phyloP scores from a whole-genome alignment of 2,113 vertebrate genomes.

The Butorides virescens region DNA sequence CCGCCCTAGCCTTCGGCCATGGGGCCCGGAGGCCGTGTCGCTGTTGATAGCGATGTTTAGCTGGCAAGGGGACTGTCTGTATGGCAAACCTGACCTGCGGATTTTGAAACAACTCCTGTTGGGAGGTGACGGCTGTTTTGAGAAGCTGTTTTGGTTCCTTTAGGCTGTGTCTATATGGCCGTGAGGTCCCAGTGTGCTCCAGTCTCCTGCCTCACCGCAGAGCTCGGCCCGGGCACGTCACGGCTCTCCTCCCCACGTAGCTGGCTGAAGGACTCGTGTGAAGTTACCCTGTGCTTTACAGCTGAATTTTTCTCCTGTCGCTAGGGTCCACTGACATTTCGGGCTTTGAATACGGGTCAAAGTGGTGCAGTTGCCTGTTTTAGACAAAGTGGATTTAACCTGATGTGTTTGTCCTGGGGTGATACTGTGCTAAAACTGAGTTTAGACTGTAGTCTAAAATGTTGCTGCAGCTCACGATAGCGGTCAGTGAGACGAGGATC shows the following conservation, averaged over 20 bases:
- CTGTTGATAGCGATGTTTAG: fast-evolving
- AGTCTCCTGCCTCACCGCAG: neutral
- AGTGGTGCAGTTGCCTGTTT: neutral
- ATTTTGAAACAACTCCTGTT: neutral
- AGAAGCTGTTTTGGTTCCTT: neutral
- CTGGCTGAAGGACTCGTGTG: neutral
- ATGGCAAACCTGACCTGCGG: too few relatives aligned
- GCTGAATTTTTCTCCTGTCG: neutral
- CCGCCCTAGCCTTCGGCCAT: neutral
- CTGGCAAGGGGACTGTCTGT: fast-evolving
- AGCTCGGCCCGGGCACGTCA: neutral
- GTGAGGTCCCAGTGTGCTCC: fast-evolving
- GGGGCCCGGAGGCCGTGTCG: fast-evolving
- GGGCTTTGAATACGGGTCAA: neutral
- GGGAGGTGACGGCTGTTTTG: fast-evolving
- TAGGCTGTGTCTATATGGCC: fast-evolving
- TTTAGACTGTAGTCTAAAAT: neutral
- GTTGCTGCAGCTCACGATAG: neutral
- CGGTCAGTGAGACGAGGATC: neutral
- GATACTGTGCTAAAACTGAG: neutral
- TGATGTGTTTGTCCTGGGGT: neutral
- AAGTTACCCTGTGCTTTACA: neutral
- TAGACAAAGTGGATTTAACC: neutral
- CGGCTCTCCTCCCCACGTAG: neutral
- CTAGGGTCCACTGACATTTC: neutral